Evolutionary conservation across 2,113 vertebrate genomes (phyloP), one percentile per base, ranked within the genome.

Genomic region (Sturnus vulgaris): DNA sequence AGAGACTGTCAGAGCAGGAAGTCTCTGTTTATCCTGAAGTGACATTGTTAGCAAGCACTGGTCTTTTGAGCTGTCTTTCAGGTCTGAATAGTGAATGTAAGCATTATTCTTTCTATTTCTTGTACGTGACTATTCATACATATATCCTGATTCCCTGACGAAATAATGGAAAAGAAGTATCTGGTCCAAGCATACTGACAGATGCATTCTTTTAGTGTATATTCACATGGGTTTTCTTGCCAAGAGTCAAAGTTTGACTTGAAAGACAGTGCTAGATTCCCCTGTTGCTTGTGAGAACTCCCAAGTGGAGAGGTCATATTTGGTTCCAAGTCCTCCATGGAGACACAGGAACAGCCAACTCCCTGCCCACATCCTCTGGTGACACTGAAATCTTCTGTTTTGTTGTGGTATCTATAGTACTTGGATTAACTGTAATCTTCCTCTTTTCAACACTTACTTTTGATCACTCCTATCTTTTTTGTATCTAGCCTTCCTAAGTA

Each of bases 81-180:
- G 25, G 23, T 72, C 46, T 73, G 40, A 66, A 72, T 84, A 61
- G 16, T 42, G 39, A 86, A 40, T 63, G n/a, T 14, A 82, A 88
- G 28, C 27, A 81, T 83, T 68, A 59, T 70, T 66, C 19, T 75
- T 73, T 35, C 27, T 66, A 15, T 64, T 83, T 53, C 31, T 82
- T 3, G 0, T 44, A n/a, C 0, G 0, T 31, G 14, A 69, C 76
- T 82, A 46, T 69, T 82, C 33, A 35, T 35, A 71, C 0, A 0
- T 35, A 28, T 46, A 22, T 13, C 22, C 25, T 46, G 3, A 39
- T 44, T 90, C 21, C 35, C 30, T 65, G 40, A 35, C 0, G 0
- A 75, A 65, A 57, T 64, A 87, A 59, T 5, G 23, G n/a, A 84
- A 84, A 12, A 86, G 22, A 86, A n/a, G 11, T 37, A 49, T 35